Percentiles rank a stretch among this genome's conserved stretches.
phyloP scores from a whole-genome alignment of 2,888 invertebrate genomes.

The Mamestra brassicae region DNA sequence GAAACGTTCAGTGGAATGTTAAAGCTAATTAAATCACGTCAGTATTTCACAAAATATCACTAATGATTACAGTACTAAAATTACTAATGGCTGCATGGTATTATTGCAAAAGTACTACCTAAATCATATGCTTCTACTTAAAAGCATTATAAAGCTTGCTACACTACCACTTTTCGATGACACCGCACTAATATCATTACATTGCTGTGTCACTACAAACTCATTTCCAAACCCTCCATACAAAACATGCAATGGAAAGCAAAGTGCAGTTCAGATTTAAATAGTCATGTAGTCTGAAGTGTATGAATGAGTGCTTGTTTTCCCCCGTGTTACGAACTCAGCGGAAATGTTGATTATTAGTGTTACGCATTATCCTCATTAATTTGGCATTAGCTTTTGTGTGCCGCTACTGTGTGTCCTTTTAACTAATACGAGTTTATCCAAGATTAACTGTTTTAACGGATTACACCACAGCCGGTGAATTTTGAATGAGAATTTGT shows the following conservation, averaged over 20 bases:
- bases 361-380: slow-evolving; percentile 54
- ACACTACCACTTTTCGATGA: not conserved
- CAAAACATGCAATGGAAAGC: slow-evolving; percentile 1
- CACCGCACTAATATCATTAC: slow-evolving; percentile 8
- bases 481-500: not conserved
- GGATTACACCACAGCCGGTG: not conserved
- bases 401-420: slow-evolving; percentile 9
- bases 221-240: not conserved
- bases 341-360: slow-evolving; percentile 52
- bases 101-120: not conserved
- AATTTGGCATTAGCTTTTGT: slow-evolving; percentile 46
- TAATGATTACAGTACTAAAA: not conserved
- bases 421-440: slow-evolving; percentile 19
- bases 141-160: not conserved
- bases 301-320: slow-evolving; percentile 17
- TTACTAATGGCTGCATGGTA: not conserved
- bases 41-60: not conserved
- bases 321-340: slow-evolving; percentile 1
- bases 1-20: slow-evolving; percentile 2
- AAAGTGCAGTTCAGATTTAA: not conserved
- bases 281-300: not conserved
- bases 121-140: not conserved
- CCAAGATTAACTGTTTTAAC: slow-evolving; percentile 11
- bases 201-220: slow-evolving; percentile 21
- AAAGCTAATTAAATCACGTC: not conserved